Evolutionary conservation across 2,888 invertebrate species (phyloP).

Genomic region (Lysandra bellargus): DNA sequence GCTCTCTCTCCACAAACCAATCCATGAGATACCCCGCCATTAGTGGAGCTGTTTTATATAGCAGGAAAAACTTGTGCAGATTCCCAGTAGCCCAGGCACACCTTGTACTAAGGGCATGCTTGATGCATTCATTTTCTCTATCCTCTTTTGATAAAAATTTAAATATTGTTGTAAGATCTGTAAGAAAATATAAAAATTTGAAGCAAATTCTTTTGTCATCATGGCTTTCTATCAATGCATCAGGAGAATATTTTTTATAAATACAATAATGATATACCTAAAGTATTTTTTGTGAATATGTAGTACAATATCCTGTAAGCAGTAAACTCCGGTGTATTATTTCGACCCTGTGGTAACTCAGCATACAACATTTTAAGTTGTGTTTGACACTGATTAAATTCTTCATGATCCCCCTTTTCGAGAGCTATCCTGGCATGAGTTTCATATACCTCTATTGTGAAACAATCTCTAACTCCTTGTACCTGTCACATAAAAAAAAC

Average conservation of each 20-base stretch:
- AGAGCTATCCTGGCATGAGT: constrained; percentile 98
- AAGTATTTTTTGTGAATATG: constrained; percentile 97
- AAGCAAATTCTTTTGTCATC: not conserved
- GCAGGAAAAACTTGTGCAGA: constrained; percentile 94
- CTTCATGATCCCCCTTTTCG: constrained; percentile 98
- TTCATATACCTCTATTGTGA: constrained; percentile 99
- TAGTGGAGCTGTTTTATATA: constrained; percentile 93
- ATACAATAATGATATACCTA: constrained; percentile 83
- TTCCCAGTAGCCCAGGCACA: constrained; percentile 97
- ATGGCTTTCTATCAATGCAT: not conserved
- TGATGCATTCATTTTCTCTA: constrained; percentile 89
- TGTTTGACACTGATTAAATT: constrained; percentile 99
- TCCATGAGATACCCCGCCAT: constrained; percentile 99
- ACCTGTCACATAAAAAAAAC: constrained; percentile 80
- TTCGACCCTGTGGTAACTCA: constrained; percentile 84
- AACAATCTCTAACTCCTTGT: constrained; percentile 95
- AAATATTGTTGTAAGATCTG: constrained; percentile 96
- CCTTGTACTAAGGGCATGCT: constrained; percentile 92
- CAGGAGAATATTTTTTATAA: not conserved
- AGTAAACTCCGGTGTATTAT: constrained; percentile 94
- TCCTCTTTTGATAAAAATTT: constrained; percentile 89
- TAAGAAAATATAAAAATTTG: constrained; percentile 48
- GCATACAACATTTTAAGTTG: constrained; percentile 97
- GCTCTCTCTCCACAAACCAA: constrained; percentile 97
- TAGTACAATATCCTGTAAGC: constrained; percentile 98